Conservation (phyloP, 2,888 invertebrate species). For the Loripinus fragilis region DNA sequence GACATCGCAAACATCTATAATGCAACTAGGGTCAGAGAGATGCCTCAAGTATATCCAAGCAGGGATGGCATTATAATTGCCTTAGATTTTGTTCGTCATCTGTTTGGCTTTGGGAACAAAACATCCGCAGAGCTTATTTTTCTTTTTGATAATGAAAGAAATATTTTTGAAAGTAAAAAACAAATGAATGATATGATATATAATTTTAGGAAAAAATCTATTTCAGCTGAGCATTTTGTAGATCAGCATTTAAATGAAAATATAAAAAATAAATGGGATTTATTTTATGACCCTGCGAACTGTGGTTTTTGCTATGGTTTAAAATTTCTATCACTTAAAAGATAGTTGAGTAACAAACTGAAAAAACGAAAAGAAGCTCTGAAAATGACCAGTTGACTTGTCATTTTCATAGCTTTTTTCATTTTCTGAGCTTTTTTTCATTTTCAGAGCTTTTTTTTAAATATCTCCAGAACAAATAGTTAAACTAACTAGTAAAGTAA, state of each 20-base stretch:
- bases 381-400: no score
- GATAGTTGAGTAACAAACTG: background rate
- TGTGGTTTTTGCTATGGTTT: constrained; percentile 20
- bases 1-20: background rate
- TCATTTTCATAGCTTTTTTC: no score
- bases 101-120: background rate
- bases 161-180: background rate
- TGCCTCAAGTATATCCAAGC: constrained; percentile 1
- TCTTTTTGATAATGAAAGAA: background rate
- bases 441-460: no score
- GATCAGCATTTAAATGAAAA: background rate
- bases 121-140: background rate
- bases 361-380: no score
- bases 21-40: background rate
- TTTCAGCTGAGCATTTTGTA: background rate
- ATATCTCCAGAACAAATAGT: no score
- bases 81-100: background rate
- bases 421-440: no score
- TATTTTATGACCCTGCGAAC: constrained; percentile 13
- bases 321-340: constrained; percentile 13
- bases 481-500: no score
- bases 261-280: constrained; percentile 14
- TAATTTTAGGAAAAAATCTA: background rate
- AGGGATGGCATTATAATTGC: constrained; percentile 16
- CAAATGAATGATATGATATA: background rate